A percentile compares a stretch with the other conserved stretches of the same genome.
Evolutionary conservation across 2,797 vertebrate genomes (phyloP).

Genomic region (Sebastes vulpes): DNA sequence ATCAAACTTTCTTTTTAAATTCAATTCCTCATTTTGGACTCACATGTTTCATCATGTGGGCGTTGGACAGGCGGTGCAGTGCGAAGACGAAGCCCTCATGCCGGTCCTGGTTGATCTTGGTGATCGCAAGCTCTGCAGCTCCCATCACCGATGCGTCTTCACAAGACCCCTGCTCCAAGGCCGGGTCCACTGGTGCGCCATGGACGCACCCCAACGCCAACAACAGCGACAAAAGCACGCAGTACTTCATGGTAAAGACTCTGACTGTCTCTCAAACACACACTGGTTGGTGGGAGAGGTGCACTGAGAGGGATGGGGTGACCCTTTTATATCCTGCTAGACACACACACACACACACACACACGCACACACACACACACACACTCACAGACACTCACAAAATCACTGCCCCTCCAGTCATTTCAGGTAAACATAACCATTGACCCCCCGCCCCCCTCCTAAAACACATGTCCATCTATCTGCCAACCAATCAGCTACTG

Average conservation of each 20-base stretch:
- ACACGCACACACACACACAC: background rate
- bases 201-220: constrained; percentile 48
- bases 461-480: background rate
- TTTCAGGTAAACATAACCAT: constrained; percentile 63
- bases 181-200: constrained; percentile 38
- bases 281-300: constrained; percentile 1
- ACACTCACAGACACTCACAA: background rate
- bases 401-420: background rate
- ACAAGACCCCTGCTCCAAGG: constrained; percentile 61
- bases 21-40: constrained; percentile 48
- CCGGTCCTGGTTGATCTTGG: constrained; percentile 81
- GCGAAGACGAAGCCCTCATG: constrained; percentile 78
- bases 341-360: background rate
- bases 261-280: background rate
- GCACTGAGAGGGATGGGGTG: background rate
- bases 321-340: constrained; percentile 54
- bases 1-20: background rate
- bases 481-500: constrained; percentile 29
- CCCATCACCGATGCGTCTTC: constrained; percentile 27
- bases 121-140: constrained; percentile 70
- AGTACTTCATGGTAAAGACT: constrained; percentile 72
- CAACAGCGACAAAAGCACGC: constrained; percentile 61
- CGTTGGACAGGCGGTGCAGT: constrained; percentile 77
- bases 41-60: constrained; percentile 71
- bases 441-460: constrained; percentile 17